Evolutionary conservation across 1,140 invertebrate species (phyloP).

Genomic region (Drosophila leontia): DNA sequence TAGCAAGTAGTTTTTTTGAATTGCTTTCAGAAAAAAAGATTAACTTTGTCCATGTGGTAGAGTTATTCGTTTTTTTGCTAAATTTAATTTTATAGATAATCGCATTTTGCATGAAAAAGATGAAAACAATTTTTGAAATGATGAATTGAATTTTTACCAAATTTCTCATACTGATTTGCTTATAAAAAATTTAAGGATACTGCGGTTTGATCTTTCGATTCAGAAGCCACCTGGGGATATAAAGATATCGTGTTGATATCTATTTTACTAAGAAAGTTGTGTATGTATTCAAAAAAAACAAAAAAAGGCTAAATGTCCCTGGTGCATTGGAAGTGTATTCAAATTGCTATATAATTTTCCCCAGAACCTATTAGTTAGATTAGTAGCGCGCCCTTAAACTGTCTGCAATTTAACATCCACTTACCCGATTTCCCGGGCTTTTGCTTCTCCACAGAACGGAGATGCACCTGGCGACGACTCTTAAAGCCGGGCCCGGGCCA

Average conservation of each 20-base stretch:
- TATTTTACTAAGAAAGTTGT: too few relatives aligned
- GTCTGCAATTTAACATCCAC: conserved; percentile 34
- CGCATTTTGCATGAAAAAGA: too few relatives aligned
- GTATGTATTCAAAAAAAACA: too few relatives aligned
- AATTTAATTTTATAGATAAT: too few relatives aligned
- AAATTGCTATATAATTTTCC: background rate
- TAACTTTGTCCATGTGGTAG: too few relatives aligned
- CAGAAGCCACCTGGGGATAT: background rate
- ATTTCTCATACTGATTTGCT: background rate
- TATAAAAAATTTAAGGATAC: background rate
- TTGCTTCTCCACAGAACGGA: conserved; percentile 85
- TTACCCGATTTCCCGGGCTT: conserved; percentile 41
- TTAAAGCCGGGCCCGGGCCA: conserved; percentile 85
- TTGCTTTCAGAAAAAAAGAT: too few relatives aligned
- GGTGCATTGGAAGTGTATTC: background rate
- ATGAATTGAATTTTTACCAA: too few relatives aligned
- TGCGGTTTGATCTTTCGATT: background rate
- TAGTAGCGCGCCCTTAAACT: conserved; percentile 15
- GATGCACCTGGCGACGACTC: conserved; percentile 88
- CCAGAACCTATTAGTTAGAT: background rate
- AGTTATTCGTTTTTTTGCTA: too few relatives aligned
- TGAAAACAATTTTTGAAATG: too few relatives aligned
- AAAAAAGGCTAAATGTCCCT: background rate
- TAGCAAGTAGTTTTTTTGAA: too few relatives aligned
- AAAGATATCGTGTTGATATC: too few relatives aligned